phyloP scores from a whole-genome alignment of 2,888 invertebrate genomes.

The Disparrhopalites patrizii region DNA sequence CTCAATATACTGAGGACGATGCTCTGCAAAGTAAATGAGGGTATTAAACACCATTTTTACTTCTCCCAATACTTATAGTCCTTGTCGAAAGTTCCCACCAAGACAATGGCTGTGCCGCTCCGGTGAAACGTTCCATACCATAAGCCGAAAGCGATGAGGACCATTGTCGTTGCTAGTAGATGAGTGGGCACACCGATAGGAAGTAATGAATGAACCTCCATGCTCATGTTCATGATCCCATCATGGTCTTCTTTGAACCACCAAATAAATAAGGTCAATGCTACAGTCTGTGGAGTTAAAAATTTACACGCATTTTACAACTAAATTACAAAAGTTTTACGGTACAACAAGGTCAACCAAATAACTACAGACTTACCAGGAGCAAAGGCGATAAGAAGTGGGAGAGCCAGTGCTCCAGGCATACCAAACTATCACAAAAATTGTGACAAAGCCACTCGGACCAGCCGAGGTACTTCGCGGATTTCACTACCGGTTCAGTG shows the following conservation, averaged over 20 bases:
- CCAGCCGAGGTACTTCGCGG: background rate
- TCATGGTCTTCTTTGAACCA: background rate
- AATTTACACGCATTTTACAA: background rate
- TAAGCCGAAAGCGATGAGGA: background rate
- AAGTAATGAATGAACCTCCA: background rate
- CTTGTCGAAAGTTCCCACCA: too few species aligned
- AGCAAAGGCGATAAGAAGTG: slow-evolving; percentile 1
- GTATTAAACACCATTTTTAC: background rate
- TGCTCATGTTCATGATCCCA: background rate
- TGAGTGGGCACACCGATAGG: background rate
- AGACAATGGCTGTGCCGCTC: too few species aligned
- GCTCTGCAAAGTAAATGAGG: background rate
- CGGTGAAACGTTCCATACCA: too few species aligned
- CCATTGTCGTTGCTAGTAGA: background rate
- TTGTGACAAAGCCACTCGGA: background rate
- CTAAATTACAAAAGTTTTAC: background rate
- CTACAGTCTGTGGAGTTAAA: background rate
- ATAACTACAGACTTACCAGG: background rate
- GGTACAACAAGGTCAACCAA: background rate
- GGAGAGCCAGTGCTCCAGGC: slow-evolving; percentile 4
- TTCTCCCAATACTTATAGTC: too few species aligned
- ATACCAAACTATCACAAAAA: slow-evolving; percentile 6
- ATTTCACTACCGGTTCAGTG: slow-evolving; percentile 6
- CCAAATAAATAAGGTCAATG: background rate
- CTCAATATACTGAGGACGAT: background rate